Percentiles rank a stretch among this genome's conserved stretches.
Evolutionary conservation across 2,797 vertebrate genomes (phyloP).

Genomic region (Monodelphis domestica): DNA sequence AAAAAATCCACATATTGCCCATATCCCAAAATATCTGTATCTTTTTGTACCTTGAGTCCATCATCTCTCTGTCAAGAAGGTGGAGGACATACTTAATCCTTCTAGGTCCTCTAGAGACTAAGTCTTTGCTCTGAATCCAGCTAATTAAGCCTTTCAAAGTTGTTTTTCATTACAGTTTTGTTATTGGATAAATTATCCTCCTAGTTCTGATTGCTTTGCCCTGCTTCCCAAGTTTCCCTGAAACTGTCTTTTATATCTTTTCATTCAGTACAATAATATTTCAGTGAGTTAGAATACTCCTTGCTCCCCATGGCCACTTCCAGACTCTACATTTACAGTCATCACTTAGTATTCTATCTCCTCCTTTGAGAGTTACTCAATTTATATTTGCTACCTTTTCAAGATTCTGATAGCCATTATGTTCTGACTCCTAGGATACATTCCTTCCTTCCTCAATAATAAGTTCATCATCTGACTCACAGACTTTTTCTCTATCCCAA

Average conservation of each 20-base stretch:
- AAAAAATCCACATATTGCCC: neutral
- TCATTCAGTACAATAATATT: neutral
- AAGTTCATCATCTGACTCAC: neutral
- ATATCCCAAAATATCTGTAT: neutral
- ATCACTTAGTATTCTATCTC: neutral
- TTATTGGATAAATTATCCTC: neutral
- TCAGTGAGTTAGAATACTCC: neutral
- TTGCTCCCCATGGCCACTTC: neutral
- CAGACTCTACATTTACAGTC: neutral
- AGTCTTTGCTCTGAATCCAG: neutral
- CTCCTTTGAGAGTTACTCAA: neutral
- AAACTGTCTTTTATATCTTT: neutral
- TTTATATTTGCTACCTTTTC: neutral
- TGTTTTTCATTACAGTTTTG: neutral
- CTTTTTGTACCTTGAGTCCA: neutral
- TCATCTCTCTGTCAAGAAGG: neutral
- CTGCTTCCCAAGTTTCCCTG: neutral
- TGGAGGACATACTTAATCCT: neutral
- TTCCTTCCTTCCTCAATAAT: neutral
- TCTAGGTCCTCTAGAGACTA: neutral
- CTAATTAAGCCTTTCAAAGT: neutral
- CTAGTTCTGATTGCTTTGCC: neutral
- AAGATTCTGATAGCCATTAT: neutral
- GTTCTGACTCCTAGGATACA: neutral
- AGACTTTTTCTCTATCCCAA: neutral